Percentiles rank a stretch among this genome's conserved stretches.
Conservation (phyloP, 2,113 vertebrate genomes). For the Phainopepla nitens region DNA sequence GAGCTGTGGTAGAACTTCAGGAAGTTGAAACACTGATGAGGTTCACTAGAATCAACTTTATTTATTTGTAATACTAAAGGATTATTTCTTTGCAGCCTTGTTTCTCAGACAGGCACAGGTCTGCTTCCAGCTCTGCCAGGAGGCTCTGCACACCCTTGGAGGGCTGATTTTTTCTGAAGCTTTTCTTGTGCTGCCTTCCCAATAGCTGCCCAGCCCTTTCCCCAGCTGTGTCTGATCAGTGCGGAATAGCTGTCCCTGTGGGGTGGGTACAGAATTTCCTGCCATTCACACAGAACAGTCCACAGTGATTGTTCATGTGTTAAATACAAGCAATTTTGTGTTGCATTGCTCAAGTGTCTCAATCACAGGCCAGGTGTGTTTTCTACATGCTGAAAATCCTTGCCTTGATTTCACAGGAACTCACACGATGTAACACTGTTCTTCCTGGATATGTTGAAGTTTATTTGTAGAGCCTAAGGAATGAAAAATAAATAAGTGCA, state of each 20-base stretch:
- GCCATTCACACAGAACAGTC: not conserved
- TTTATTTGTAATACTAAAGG: not conserved
- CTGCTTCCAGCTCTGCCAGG: not conserved
- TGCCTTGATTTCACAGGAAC: not conserved
- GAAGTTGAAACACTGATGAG: not conserved
- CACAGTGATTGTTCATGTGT: fast-evolving
- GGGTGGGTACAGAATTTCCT: not conserved
- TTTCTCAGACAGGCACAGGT: not conserved
- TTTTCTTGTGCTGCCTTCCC: fast-evolving
- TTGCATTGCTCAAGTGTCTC: not conserved
- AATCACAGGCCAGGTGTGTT: not conserved
- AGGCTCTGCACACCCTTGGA: fast-evolving
- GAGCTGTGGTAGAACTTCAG: not conserved
- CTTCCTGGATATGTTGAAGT: not conserved
- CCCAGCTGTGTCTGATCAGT: not conserved
- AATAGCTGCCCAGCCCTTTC: not conserved
- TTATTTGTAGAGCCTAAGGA: not conserved
- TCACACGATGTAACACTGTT: fast-evolving
- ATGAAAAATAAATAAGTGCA: not conserved
- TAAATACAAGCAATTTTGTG: not conserved
- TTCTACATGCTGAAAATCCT: not conserved
- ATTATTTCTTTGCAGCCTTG: not conserved
- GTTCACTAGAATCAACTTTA: not conserved
- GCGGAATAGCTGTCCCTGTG: not conserved
- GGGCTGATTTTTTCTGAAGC: not conserved